A percentile compares a stretch with the other conserved stretches of the same genome.
Conservation (phyloP, 2,113 vertebrate genomes). For the Neoarius graeffei region DNA sequence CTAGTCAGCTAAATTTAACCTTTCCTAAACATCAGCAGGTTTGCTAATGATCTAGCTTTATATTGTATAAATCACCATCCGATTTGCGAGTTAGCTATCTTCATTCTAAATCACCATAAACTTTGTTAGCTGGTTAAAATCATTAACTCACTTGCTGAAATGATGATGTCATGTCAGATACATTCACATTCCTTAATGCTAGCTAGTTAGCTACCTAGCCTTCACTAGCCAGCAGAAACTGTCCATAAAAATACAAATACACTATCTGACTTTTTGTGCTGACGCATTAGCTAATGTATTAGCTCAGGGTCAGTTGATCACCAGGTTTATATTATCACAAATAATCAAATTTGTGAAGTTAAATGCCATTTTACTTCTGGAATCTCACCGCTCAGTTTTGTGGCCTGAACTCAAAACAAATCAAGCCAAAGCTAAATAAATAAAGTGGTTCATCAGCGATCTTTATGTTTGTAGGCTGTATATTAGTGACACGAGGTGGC, state of each 20-base stretch:
- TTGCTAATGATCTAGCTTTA: background rate
- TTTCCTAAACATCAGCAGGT: background rate
- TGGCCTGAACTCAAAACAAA: background rate
- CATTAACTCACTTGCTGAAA: background rate
- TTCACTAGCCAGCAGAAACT: background rate
- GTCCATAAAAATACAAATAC: background rate
- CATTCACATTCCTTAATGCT: background rate
- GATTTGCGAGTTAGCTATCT: background rate
- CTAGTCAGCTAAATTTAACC: background rate
- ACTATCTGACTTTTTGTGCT: background rate
- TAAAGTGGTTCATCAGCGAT: background rate
- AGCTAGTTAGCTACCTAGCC: background rate
- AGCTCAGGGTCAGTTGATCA: background rate
- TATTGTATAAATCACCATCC: background rate
- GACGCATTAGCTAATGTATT: background rate
- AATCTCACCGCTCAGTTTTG: background rate
- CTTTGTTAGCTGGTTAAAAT: background rate
- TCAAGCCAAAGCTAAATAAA: background rate
- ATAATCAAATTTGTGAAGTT: background rate
- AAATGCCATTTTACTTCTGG: background rate
- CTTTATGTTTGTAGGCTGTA: background rate
- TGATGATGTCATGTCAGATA: background rate
- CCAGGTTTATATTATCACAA: background rate
- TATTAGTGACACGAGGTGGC: conserved; percentile 33
- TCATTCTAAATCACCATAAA: background rate